phyloP scores from a whole-genome alignment of 2,888 invertebrate genomes.

The Cheilosia variabilis region DNA sequence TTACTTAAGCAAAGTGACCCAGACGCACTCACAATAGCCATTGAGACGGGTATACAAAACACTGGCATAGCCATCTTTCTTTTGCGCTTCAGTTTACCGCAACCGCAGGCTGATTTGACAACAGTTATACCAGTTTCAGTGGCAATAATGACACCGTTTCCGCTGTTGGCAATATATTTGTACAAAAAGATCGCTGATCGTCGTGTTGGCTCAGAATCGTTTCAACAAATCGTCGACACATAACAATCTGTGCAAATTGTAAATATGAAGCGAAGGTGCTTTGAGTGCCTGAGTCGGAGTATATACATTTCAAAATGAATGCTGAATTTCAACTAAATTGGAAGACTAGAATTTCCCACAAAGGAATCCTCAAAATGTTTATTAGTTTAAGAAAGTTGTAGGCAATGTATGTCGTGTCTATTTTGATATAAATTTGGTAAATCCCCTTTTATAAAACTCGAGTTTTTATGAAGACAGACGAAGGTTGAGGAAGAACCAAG shows the following conservation, averaged over 20 bases:
- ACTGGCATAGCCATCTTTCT: constrained; percentile 96
- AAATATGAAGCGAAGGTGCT: no score
- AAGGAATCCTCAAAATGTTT: background rate
- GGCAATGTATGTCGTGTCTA: background rate
- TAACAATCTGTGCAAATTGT: background rate
- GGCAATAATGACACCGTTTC: constrained; percentile 97
- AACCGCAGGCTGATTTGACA: constrained; percentile 94
- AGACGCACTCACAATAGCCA: constrained; percentile 93
- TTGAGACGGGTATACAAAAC: constrained; percentile 97
- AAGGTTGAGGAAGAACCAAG: no score
- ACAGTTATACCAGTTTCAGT: constrained; percentile 95
- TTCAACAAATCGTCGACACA: constrained; percentile 39
- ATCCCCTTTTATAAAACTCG: no score
- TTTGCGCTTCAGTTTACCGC: constrained; percentile 90
- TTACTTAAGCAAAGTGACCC: constrained; percentile 86
- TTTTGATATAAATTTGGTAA: no score
- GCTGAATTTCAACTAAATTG: background rate
- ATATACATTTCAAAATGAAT: no score
- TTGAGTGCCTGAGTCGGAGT: no score
- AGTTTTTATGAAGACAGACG: no score
- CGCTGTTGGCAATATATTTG: constrained; percentile 87
- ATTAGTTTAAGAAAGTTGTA: background rate
- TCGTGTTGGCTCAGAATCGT: background rate
- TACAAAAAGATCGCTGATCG: constrained; percentile 78
- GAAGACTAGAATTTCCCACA: background rate